phyloP scores from a whole-genome alignment of 2,888 invertebrate species.

The Agrotis segetum region DNA sequence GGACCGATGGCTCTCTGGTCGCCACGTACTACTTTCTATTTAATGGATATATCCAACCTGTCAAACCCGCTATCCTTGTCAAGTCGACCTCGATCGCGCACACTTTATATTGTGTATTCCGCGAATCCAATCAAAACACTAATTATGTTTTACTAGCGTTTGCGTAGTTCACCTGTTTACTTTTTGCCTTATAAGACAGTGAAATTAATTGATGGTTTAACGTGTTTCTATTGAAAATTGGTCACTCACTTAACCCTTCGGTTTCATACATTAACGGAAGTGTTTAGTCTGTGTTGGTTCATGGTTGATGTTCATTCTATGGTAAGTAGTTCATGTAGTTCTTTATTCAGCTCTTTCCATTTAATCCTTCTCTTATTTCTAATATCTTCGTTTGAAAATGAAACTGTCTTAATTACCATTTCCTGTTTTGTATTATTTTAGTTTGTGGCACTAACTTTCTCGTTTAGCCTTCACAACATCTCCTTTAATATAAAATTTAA shows the following conservation, averaged over 20 bases:
- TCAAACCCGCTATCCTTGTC: slow-evolving; percentile 75
- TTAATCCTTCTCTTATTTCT: no score
- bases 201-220: slow-evolving; percentile 24
- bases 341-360: background rate
- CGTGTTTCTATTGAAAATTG: slow-evolving; percentile 29
- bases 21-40: slow-evolving; percentile 73
- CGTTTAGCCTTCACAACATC: no score
- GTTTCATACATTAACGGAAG: no score
- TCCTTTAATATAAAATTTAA: no score
- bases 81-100: slow-evolving; percentile 67
- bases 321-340: background rate
- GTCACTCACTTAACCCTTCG: background rate
- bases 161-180: slow-evolving; percentile 30
- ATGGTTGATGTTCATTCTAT: background rate
- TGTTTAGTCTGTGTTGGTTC: no score
- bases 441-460: no score
- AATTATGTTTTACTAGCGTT: slow-evolving; percentile 62
- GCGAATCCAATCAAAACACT: slow-evolving; percentile 66
- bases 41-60: slow-evolving; percentile 73
- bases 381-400: background rate
- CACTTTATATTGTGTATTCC: slow-evolving; percentile 63
- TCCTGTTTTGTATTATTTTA: background rate
- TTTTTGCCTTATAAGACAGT: slow-evolving; percentile 31
- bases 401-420: background rate
- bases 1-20: slow-evolving; percentile 67